Conservation (phyloP, 2,113 vertebrate species). For the Butastur rufipennis region DNA sequence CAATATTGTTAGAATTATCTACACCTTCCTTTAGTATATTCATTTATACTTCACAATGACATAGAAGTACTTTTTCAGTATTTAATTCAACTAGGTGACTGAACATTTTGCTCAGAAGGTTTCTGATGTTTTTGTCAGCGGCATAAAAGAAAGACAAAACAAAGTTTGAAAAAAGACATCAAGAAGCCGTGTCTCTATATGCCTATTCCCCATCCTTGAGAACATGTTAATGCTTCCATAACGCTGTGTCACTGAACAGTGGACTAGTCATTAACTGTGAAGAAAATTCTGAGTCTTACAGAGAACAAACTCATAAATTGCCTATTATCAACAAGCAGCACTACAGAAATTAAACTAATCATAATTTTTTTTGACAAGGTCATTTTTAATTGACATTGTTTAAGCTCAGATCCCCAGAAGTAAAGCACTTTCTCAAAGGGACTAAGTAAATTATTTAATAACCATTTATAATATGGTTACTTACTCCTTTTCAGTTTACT, state of each 20-base stretch:
- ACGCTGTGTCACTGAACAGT: neutral
- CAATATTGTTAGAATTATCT: neutral
- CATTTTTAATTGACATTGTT: neutral
- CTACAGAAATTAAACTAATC: neutral
- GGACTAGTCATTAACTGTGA: neutral
- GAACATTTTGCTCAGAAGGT: neutral
- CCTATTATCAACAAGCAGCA: neutral
- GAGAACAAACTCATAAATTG: neutral
- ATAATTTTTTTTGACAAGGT: neutral
- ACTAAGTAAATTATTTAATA: neutral
- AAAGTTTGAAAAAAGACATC: neutral
- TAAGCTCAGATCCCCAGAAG: neutral
- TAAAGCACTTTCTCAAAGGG: neutral
- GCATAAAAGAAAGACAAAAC: neutral
- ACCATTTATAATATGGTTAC: neutral
- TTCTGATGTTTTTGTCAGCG: neutral
- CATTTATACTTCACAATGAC: neutral
- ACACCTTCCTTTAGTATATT: neutral
- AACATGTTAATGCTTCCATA: neutral
- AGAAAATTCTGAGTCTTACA: neutral
- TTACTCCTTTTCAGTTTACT: neutral
- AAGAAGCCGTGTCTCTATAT: neutral
- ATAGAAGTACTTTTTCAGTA: neutral
- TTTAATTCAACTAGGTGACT: neutral
- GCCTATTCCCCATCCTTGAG: neutral